These are phyloP conservation scores for Drosophila melanogaster DNA, from an alignment of 1,140 invertebrate genomes.

Conservation along the genomic window Release_6_plus_ISO1_MT NC_004354.4:5410501-5411000, in stretches of 20 bases:
- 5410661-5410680: slow-evolving; percentile 8
- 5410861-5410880: slow-evolving; percentile 74
- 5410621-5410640: slow-evolving; percentile 11
- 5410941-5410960: not conserved
- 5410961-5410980: not conserved
- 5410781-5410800: not conserved
- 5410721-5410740: slow-evolving; percentile 7
- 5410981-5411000: not conserved
- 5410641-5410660: not conserved
- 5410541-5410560: slow-evolving; percentile 18
- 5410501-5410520: not conserved
- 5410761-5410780: not conserved
- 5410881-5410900: slow-evolving; percentile 46
- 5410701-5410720: slow-evolving; percentile 25
- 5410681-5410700: slow-evolving; percentile 33
- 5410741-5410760: not conserved
- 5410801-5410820: slow-evolving; percentile 57
- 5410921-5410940: slow-evolving; percentile 59
- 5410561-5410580: slow-evolving; percentile 21
- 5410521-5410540: not conserved
- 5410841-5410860: slow-evolving; percentile 56
- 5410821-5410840: slow-evolving; percentile 75
- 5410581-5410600: not conserved
- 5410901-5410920: slow-evolving; percentile 46
- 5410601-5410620: not conserved